Base-by-base conservation (phyloP, 2,113 vertebrate species). In the Phaethornis superciliosus region DNA sequence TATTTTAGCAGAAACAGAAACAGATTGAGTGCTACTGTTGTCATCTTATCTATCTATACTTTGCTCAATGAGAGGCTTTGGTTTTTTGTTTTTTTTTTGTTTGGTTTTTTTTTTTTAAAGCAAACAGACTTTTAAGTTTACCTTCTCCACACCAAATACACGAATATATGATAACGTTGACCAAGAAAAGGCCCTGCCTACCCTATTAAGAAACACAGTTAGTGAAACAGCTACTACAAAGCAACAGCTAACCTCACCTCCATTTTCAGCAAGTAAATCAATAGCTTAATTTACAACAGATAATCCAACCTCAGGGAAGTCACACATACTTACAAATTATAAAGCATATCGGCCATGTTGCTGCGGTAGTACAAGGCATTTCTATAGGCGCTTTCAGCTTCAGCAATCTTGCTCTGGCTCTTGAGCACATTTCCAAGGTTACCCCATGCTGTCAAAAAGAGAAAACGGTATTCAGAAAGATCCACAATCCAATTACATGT, bases 271-370 rank as follows among this genome's bases (percentile, higher is more conserved):
- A 95, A 77, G 75, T 82, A 94, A 96, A 98, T 96, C 96, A 97
- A 97, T 84, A 95, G 72, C 56, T 51, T 47, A 58, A 75, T 89
- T 97, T 91, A 91, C 71, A 35, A 40, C 28, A 94, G 83, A 91
- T 20, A 23, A 96, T 90, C n/a, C 37, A 90, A 92, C 49, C 24
- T 55, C 94, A 84, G 81, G 74, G 94, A 94, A 96, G 64, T 37
- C 72, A 87, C 10, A 52, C 74, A 96, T 98, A 99, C 99, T 99
- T 97, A 99, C 99, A 99, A 98, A 98, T 99, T 99, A 96, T 99
- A 99, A 94, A 99, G 98, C 99, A 99, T 99, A 97, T 99, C 99
- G 8, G 99, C 99, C 99, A 99, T 99, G 98, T 99, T 99, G 97
- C 99, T 99, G 88, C 99, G 99, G 96, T 99, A 99, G 97, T 99